Conservation (phyloP, 2,113 vertebrate genomes). For the Myrmophylax atrothorax region DNA sequence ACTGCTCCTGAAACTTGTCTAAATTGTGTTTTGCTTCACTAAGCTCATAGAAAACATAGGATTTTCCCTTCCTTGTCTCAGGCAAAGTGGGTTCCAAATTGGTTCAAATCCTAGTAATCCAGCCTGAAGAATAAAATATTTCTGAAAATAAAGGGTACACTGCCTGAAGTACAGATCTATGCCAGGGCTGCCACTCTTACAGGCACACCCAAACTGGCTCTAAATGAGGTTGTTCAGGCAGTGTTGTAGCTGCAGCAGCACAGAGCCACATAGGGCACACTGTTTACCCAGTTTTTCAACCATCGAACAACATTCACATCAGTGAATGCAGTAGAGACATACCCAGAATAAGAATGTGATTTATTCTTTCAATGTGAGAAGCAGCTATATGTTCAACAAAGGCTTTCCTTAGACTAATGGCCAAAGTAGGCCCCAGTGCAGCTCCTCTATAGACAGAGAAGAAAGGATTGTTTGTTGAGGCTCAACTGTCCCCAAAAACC, state of each 20-base stretch:
- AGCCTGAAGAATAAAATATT: neutral
- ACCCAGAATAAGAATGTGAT: slow-evolving; percentile 64
- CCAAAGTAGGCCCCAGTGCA: slow-evolving; percentile 47
- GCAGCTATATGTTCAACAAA: slow-evolving; percentile 65
- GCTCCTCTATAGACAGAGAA: slow-evolving; percentile 37
- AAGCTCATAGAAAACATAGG: neutral
- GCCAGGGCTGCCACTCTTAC: neutral
- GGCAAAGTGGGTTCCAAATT: neutral
- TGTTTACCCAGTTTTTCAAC: slow-evolving; percentile 59
- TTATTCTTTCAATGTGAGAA: slow-evolving; percentile 62
- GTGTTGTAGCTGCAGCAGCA: neutral
- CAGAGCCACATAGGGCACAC: neutral
- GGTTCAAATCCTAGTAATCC: neutral
- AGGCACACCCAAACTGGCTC: neutral
- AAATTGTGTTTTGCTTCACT: neutral
- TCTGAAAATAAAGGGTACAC: neutral
- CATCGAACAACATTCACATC: slow-evolving; percentile 53
- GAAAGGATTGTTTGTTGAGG: slow-evolving; percentile 67
- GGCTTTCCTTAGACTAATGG: slow-evolving; percentile 60
- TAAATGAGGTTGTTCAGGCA: slow-evolving; percentile 8
- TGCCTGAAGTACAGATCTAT: neutral
- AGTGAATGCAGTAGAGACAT: slow-evolving; percentile 56
- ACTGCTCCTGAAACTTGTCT: neutral
- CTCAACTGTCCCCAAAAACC: slow-evolving; percentile 42
- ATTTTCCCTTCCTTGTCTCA: neutral